Percentiles rank a stretch among this genome's conserved stretches.
phyloP scores from a whole-genome alignment of 1,140 invertebrate species.

The Trichomalopsis sarcophagae region DNA sequence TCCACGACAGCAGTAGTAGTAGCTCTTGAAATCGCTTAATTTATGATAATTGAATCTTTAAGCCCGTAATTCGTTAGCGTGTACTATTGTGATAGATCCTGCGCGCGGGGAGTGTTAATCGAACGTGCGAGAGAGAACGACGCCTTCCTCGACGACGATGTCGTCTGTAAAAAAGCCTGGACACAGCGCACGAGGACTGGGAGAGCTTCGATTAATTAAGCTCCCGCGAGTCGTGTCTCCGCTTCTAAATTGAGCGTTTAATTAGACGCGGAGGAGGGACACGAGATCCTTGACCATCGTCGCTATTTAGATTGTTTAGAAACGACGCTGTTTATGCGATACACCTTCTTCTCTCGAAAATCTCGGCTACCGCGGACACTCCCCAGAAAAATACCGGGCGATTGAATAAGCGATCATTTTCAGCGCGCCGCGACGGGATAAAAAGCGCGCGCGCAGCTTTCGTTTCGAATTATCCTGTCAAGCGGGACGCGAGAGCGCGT shows the following conservation, averaged over 20 bases:
- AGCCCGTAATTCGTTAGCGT: slow-evolving; percentile 18
- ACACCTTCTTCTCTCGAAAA: no score
- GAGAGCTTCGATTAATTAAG: slow-evolving; percentile 34
- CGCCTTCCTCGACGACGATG: slow-evolving; percentile 27
- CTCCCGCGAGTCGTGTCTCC: not conserved
- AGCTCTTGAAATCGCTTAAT: not conserved
- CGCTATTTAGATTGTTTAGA: no score
- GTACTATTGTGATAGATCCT: slow-evolving; percentile 17
- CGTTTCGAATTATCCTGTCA: slow-evolving; percentile 62
- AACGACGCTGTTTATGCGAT: no score
- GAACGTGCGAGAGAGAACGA: slow-evolving; percentile 17
- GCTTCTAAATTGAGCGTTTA: slow-evolving; percentile 17
- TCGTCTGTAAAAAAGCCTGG: slow-evolving; percentile 26
- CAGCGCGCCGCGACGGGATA: not conserved
- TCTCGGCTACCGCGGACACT: not conserved
- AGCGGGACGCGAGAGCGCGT: slow-evolving; percentile 21
- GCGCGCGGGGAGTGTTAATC: not conserved
- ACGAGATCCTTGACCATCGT: not conserved
- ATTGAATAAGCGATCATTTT: slow-evolving; percentile 25
- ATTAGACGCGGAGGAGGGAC: slow-evolving; percentile 21
- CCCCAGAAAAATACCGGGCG: slow-evolving; percentile 19
- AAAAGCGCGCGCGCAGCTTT: slow-evolving; percentile 35
- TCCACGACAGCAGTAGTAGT: not conserved
- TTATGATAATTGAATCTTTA: slow-evolving; percentile 40
- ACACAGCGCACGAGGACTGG: not conserved